Percentiles rank a stretch among this genome's conserved stretches.
Conservation (phyloP, 2,888 invertebrate species). For the Microplitis manilae region DNA sequence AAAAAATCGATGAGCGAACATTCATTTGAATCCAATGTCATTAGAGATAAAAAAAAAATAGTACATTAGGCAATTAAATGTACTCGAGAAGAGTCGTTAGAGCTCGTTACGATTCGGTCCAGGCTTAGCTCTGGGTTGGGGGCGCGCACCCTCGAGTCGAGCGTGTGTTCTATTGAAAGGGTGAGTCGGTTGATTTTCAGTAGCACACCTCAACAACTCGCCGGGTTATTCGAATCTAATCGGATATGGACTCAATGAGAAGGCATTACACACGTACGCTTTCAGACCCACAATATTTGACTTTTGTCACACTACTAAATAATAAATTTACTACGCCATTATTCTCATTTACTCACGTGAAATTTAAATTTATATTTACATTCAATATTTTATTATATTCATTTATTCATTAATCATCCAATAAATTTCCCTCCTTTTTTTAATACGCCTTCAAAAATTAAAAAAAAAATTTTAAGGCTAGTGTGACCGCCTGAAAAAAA, state of each 20-base stretch:
- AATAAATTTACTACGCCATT: neutral
- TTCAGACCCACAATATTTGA: conserved; percentile 32
- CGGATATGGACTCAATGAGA: conserved; percentile 38
- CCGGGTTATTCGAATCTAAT: conserved; percentile 44
- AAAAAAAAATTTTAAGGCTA: neutral
- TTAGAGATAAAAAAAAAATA: no score
- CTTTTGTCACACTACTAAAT: conserved; percentile 22
- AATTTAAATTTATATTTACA: conserved; percentile 16
- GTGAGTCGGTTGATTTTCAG: conserved; percentile 37
- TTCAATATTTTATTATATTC: neutral
- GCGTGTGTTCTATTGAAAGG: conserved; percentile 10
- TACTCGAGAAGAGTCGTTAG: no score
- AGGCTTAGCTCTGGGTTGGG: neutral
- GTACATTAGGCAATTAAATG: no score
- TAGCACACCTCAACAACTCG: conserved; percentile 30
- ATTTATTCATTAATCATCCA: neutral
- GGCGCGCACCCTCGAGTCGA: conserved; percentile 14
- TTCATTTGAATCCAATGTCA: no score
- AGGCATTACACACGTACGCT: conserved; percentile 13
- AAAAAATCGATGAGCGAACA: neutral
- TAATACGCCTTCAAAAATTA: no score
- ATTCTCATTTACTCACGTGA: conserved; percentile 1
- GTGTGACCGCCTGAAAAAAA: no score
- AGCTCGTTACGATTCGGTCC: no score
- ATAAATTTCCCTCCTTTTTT: no score